Percentiles rank a stretch among this genome's conserved stretches.
Evolutionary conservation across 2,888 invertebrate species (phyloP).

Genomic region (Hipparchia semele): DNA sequence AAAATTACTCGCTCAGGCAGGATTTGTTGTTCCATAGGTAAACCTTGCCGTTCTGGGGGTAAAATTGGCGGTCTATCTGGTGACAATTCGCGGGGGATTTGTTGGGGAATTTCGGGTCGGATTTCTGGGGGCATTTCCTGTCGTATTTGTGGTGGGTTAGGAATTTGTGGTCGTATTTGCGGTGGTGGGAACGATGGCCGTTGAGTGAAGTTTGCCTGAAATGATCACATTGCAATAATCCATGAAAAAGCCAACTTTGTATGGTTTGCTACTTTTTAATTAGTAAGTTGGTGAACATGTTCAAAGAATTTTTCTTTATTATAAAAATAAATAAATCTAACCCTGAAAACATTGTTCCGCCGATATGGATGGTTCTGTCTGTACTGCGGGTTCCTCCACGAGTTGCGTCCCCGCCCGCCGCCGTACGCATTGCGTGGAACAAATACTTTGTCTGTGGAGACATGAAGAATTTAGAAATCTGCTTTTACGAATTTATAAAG

Average conservation of each 20-base stretch:
- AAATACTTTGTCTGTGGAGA: constrained; percentile 65
- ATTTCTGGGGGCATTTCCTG: constrained; percentile 41
- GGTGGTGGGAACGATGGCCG: constrained; percentile 60
- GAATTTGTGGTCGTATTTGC: constrained; percentile 45
- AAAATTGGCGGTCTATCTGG: constrained; percentile 18
- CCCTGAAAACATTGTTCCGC: constrained; percentile 54
- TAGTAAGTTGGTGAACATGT: background rate
- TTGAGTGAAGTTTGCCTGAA: constrained; percentile 65
- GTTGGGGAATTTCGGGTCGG: constrained; percentile 41
- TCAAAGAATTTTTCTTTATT: background rate
- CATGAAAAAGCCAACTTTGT: background rate
- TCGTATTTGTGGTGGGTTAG: constrained; percentile 32
- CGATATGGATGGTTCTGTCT: constrained; percentile 57
- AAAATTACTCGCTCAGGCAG: constrained; percentile 6
- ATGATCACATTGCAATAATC: constrained; percentile 26
- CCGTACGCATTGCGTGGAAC: constrained; percentile 57
- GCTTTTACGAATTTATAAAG: too few species aligned
- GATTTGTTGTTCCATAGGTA: constrained; percentile 12
- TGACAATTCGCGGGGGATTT: constrained; percentile 10
- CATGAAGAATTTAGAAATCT: background rate
- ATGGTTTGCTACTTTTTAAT: background rate
- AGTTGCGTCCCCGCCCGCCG: constrained; percentile 53
- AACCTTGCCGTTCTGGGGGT: constrained; percentile 8
- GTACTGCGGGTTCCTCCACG: constrained; percentile 62
- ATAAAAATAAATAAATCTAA: constrained; percentile 18